Percentiles rank a stretch among this genome's conserved stretches.
phyloP scores from a whole-genome alignment of 2,113 vertebrate genomes.

The Pitta sordida region DNA sequence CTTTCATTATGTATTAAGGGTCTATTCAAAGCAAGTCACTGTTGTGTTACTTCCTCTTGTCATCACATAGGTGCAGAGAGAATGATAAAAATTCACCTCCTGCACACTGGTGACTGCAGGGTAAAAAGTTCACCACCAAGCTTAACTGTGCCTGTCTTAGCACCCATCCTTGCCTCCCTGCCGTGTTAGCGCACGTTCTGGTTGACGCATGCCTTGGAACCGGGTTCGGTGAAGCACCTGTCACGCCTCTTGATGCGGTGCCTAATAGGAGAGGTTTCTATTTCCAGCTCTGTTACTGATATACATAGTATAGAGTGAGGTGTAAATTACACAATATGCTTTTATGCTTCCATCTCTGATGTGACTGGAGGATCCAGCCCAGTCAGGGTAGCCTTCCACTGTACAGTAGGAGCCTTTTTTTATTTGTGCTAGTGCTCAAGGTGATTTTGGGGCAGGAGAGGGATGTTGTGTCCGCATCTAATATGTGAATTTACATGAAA shows the following conservation, averaged over 20 bases:
- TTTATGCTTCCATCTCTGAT: background rate
- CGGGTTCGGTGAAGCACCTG: conserved; percentile 10
- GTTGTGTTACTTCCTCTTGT: background rate
- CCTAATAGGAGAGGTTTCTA: conserved; percentile 25
- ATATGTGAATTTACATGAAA: background rate
- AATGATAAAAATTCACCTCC: background rate
- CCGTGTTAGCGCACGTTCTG: background rate
- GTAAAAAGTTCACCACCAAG: background rate
- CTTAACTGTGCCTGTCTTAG: background rate
- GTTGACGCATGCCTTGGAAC: background rate
- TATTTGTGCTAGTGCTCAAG: background rate
- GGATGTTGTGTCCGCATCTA: background rate
- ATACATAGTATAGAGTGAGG: background rate
- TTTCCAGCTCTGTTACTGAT: conserved; percentile 33
- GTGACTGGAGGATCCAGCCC: background rate
- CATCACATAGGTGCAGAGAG: background rate
- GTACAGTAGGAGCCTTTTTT: background rate
- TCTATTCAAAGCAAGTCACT: background rate
- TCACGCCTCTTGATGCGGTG: background rate
- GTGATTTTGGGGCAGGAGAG: background rate
- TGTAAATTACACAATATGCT: background rate
- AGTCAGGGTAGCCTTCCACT: background rate
- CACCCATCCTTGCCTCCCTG: background rate
- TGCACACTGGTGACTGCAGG: background rate
- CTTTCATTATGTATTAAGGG: background rate